Conservation (phyloP, 2,888 invertebrate species). For the Furcula furcula region DNA sequence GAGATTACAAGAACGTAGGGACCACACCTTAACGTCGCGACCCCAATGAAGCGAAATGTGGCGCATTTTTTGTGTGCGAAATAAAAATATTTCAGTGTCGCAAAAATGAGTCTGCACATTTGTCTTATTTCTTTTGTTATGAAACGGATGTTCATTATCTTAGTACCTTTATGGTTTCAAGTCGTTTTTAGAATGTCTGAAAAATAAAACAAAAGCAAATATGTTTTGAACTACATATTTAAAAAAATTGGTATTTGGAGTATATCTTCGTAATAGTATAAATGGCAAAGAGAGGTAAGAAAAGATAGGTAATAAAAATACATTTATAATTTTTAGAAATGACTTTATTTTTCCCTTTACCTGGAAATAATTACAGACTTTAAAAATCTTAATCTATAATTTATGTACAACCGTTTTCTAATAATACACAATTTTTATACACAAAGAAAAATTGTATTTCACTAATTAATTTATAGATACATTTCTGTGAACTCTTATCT, state of each 20-base stretch:
- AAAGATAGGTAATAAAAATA: too few species aligned
- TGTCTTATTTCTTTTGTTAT: constrained; percentile 35
- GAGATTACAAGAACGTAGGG: constrained; percentile 23
- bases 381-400: constrained; percentile 77
- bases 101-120: constrained; percentile 33
- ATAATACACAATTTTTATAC: constrained; percentile 65
- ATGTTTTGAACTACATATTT: too few species aligned
- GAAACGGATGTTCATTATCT: constrained; percentile 25
- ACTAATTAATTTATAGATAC: constrained; percentile 50
- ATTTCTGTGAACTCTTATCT: constrained; percentile 64
- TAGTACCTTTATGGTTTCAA: constrained; percentile 18
- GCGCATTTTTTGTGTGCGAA: constrained; percentile 44
- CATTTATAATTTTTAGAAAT: constrained; percentile 62
- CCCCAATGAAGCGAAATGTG: constrained; percentile 37
- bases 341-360: constrained; percentile 73
- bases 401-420: constrained; percentile 69
- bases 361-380: constrained; percentile 78
- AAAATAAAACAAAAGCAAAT: not conserved
- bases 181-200: constrained; percentile 14
- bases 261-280: too few species aligned
- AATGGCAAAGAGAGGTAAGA: too few species aligned
- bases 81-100: constrained; percentile 37
- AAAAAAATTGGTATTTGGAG: too few species aligned
- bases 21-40: constrained; percentile 22
- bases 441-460: constrained; percentile 45